Evolutionary conservation across 1,140 invertebrate genomes (phyloP).

Genomic region (Sarcophaga bullata): DNA sequence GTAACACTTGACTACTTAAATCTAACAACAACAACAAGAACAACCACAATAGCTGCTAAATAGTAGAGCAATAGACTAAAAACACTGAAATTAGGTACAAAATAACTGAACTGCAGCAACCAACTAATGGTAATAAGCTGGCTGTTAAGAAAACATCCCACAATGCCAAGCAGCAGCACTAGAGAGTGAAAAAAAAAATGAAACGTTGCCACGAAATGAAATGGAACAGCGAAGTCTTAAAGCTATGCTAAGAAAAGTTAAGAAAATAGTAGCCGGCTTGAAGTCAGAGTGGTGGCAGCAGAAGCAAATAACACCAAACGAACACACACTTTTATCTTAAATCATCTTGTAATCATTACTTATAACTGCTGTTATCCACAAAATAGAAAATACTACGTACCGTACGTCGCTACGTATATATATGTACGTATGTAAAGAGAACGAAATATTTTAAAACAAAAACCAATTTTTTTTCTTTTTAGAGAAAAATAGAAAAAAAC

Average conservation of each 20-base stretch:
- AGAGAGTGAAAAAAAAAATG: neutral
- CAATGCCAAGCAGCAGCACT: slow-evolving; percentile 4
- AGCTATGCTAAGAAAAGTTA: slow-evolving; percentile 11
- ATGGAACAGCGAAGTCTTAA: neutral
- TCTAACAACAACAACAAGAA: neutral
- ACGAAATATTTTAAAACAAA: slow-evolving; percentile 4
- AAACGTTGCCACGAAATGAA: slow-evolving; percentile 14
- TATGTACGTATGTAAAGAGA: neutral
- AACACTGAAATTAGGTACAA: neutral
- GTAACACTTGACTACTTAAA: slow-evolving; percentile 17
- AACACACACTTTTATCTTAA: slow-evolving; percentile 43
- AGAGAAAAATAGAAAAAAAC: neutral
- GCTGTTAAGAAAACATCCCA: slow-evolving; percentile 29
- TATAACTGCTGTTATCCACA: slow-evolving; percentile 39
- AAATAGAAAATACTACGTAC: slow-evolving; percentile 29
- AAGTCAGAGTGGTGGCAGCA: neutral
- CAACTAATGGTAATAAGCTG: neutral
- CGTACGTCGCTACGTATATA: neutral
- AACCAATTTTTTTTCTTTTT: too few species aligned
- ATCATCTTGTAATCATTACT: slow-evolving; percentile 45
- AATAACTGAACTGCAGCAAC: neutral
- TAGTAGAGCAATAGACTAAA: slow-evolving; percentile 22
- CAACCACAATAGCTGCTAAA: slow-evolving; percentile 23
- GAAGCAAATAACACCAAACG: slow-evolving; percentile 20
- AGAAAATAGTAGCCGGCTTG: neutral